phyloP scores from a whole-genome alignment of 1,140 invertebrate species.

The Solenopsis fugax region DNA sequence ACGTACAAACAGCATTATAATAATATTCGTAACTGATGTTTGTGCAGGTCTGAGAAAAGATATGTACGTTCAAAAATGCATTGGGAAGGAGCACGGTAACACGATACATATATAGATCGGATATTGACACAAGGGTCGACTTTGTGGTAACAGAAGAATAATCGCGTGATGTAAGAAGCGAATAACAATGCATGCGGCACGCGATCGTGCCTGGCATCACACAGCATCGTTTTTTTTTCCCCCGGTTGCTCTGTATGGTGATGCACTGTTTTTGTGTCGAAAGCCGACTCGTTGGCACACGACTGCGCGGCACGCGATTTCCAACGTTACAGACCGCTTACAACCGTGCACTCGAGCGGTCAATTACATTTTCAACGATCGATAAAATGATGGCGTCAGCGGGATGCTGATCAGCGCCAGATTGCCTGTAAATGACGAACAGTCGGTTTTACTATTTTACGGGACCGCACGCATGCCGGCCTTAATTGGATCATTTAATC shows the following conservation, averaged over 20 bases:
- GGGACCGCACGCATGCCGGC: slow-evolving; percentile 31
- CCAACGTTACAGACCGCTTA: slow-evolving; percentile 25
- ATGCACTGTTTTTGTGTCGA: slow-evolving; percentile 41
- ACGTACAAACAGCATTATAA: not conserved
- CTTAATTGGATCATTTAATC: slow-evolving; percentile 71
- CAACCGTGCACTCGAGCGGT: slow-evolving; percentile 43
- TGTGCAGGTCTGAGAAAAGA: not conserved
- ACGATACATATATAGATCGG: slow-evolving; percentile 12
- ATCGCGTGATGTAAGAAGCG: slow-evolving; percentile 48
- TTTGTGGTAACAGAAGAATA: slow-evolving; percentile 30
- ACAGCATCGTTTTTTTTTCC: slow-evolving; percentile 33
- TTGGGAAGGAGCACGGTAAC: not conserved
- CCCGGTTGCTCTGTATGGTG: slow-evolving; percentile 38
- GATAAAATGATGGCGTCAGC: slow-evolving; percentile 70
- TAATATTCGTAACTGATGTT: not conserved
- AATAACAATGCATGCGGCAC: slow-evolving; percentile 43
- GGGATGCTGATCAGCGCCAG: slow-evolving; percentile 28
- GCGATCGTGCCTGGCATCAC: slow-evolving; percentile 46
- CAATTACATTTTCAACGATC: slow-evolving; percentile 72
- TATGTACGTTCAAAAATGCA: not conserved
- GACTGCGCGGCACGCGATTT: slow-evolving; percentile 46
- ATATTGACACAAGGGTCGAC: slow-evolving; percentile 35
- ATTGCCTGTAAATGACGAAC: slow-evolving; percentile 63
- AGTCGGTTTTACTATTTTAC: slow-evolving; percentile 67
- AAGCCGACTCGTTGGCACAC: slow-evolving; percentile 44